Evolutionary conservation across 2,113 vertebrate species (phyloP).

Genomic region (Ophiodon elongatus): DNA sequence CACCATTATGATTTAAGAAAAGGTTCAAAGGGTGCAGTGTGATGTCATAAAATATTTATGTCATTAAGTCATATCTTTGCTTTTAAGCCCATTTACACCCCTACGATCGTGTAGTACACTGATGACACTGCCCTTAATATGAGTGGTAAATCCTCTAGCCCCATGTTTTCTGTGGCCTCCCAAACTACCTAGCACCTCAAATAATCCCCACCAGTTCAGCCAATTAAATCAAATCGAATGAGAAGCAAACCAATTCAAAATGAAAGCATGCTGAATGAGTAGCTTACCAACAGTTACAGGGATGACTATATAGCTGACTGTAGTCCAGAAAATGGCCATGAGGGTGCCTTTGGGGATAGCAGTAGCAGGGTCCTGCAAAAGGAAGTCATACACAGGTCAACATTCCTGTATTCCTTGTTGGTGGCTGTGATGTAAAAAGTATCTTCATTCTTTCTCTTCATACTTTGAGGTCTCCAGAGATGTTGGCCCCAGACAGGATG

Average conservation of each 20-base stretch:
- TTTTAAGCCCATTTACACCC: neutral
- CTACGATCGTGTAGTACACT: neutral
- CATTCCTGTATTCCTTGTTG: neutral
- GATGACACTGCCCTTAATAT: neutral
- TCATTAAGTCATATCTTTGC: neutral
- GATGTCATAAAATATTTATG: neutral
- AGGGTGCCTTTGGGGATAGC: constrained; percentile 84
- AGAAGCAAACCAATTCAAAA: neutral
- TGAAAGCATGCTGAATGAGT: neutral
- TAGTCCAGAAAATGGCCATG: constrained; percentile 82
- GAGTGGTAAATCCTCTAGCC: neutral
- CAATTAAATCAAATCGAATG: neutral
- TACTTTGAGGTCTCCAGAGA: constrained; percentile 86
- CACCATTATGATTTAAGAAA: neutral
- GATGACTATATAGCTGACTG: constrained; percentile 77
- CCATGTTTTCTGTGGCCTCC: neutral
- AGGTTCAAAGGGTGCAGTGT: neutral
- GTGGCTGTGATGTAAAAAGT: neutral
- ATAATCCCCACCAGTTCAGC: neutral
- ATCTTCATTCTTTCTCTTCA: neutral
- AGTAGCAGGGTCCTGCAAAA: constrained; percentile 75
- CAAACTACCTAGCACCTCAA: neutral
- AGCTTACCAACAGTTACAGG: constrained; percentile 76
- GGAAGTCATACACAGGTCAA: neutral
- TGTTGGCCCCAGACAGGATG: constrained; percentile 84